phyloP scores from a whole-genome alignment of 1,140 invertebrate species.

The Drosophila micromelanica region DNA sequence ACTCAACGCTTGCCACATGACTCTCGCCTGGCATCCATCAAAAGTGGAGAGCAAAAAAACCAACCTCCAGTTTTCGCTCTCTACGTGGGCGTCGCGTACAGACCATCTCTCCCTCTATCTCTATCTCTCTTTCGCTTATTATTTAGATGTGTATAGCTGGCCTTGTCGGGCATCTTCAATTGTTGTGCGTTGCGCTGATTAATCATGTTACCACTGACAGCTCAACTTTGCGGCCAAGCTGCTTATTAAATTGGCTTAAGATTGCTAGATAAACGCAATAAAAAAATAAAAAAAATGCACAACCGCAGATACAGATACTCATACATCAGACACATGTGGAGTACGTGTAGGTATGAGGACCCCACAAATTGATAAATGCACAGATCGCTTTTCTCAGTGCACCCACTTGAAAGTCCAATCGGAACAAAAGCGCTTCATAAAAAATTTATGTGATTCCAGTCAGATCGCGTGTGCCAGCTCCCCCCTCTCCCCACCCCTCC shows the following conservation, averaged over 20 bases:
- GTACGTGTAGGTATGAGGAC: conserved; percentile 81
- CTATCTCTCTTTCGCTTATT: conserved; percentile 13
- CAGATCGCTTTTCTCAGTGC: conserved; percentile 52
- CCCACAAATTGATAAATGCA: conserved; percentile 80
- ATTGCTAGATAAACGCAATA: conserved; percentile 78
- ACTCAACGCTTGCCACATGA: conserved; percentile 41
- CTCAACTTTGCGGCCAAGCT: conserved; percentile 77
- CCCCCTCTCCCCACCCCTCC: not conserved
- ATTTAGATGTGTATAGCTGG: not conserved
- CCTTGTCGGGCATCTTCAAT: conserved; percentile 61
- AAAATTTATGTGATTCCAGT: conserved; percentile 73
- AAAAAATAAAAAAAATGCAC: conserved; percentile 18
- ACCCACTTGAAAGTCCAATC: conserved; percentile 57
- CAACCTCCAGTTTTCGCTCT: conserved; percentile 3
- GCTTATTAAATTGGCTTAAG: conserved; percentile 83
- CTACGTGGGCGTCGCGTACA: conserved; percentile 61
- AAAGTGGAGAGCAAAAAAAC: not conserved
- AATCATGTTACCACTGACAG: conserved; percentile 81
- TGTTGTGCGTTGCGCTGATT: conserved; percentile 72
- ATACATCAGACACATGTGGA: conserved; percentile 14
- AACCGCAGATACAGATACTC: conserved; percentile 34
- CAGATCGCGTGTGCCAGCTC: conserved; percentile 59
- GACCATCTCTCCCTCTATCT: conserved; percentile 2
- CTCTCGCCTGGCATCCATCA: conserved; percentile 38
- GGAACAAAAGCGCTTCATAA: conserved; percentile 41